phyloP scores from a whole-genome alignment of 2,113 vertebrate species.

The Channa maculata region DNA sequence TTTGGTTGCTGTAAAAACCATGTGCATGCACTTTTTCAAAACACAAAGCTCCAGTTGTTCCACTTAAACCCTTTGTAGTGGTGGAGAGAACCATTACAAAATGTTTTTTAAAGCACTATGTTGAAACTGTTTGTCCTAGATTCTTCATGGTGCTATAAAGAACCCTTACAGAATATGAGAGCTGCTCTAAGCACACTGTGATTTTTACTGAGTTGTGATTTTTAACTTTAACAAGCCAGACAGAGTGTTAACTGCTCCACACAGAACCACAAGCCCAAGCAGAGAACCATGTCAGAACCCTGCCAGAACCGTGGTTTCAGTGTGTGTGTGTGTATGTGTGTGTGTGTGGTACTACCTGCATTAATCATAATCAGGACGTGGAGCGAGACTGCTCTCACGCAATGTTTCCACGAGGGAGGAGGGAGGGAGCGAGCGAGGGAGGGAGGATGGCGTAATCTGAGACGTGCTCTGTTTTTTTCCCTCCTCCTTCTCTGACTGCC shows the following conservation, averaged over 20 bases:
- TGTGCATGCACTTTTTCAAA: too few relatives aligned
- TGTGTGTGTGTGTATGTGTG: constrained; percentile 60
- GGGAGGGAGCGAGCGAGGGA: constrained; percentile 68
- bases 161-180: neutral
- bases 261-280: constrained; percentile 50
- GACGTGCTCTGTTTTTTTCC: constrained; percentile 65
- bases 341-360: constrained; percentile 80
- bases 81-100: too few relatives aligned
- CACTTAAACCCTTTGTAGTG: too few relatives aligned
- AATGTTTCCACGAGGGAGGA: constrained; percentile 82
- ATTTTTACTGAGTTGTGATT: constrained; percentile 45
- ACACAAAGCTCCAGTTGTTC: too few relatives aligned
- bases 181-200: neutral
- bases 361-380: constrained; percentile 84
- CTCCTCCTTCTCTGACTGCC: constrained; percentile 65
- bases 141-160: neutral
- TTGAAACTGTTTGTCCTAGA: neutral
- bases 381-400: constrained; percentile 81
- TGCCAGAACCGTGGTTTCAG: constrained; percentile 65
- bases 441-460: constrained; percentile 83
- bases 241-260: constrained; percentile 43
- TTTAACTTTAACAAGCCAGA: constrained; percentile 45
- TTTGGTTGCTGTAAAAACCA: too few relatives aligned
- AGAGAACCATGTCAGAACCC: constrained; percentile 52
- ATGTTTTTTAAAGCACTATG: too few relatives aligned